Evolutionary conservation across 2,113 vertebrate genomes (phyloP), one percentile per base, ranked within the genome.

Genomic region (Scalopus aquaticus): DNA sequence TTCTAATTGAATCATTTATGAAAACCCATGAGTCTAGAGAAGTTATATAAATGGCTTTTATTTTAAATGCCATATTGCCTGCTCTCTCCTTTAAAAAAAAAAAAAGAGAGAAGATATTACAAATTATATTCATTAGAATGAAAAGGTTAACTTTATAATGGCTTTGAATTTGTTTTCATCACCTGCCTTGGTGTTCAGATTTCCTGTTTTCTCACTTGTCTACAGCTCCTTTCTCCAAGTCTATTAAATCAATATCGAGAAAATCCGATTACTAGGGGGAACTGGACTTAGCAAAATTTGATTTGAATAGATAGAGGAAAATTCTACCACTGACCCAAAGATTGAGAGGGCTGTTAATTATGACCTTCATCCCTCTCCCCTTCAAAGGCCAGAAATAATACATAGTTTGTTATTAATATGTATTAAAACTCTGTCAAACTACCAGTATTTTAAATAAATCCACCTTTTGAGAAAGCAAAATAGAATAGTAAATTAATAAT

Each of bases 11-110:
- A 39, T 42, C 2, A 62, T 13, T 67, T n/a, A 85, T 93, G 76
- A 81, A 95, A 97, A 54, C 42, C 32, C 5, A 58, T 32, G 2
- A 51, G 1, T 69, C 9, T 92, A 19, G 28, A 65, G 28, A 84
- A 65, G 17, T 81, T 76, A 89, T 56, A 69, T 20, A 89, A 93
- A 81, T 79, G 69, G 20, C 15, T 80, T 90, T 94, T 86, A 85
- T 76, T 62, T 83, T 91, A 82, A 90, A 79, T 83, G 74, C 30
- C 13, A 17, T n/a, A 35, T 89, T 67, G 49, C 30, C 37, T 77
- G 12, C 22, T 91, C 8, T 56, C 17, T 58, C 42, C 2, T 39
- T 74, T 20, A 9, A n/a, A 81, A 54, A 70, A 37, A 1, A 9
- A n/a, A 81, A 54, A 70, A 37, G 1, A 2, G 19, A 32, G 11